Percentiles rank a stretch among this genome's conserved stretches.
Conservation (phyloP, 2,888 invertebrate genomes). For the Apamea epomidion region DNA sequence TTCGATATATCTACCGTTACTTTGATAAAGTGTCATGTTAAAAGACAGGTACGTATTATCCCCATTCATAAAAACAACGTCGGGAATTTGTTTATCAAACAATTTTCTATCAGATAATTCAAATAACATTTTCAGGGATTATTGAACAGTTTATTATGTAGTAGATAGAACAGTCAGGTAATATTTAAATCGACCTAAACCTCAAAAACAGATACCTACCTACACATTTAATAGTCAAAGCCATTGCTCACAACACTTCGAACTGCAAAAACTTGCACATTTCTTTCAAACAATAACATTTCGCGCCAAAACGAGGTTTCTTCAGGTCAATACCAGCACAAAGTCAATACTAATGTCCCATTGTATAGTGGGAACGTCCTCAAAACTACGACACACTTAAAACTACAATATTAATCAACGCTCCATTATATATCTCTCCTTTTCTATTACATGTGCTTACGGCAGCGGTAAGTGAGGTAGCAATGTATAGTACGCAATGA, state of each 20-base stretch:
- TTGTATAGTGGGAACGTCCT: slow-evolving; percentile 61
- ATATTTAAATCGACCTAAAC: background rate
- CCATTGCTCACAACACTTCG: background rate
- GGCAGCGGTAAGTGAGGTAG: slow-evolving; percentile 12
- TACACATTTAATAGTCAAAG: background rate
- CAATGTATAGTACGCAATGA: slow-evolving; percentile 44
- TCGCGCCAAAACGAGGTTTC: slow-evolving; percentile 52
- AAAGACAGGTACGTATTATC: background rate
- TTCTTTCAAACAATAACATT: slow-evolving; percentile 46
- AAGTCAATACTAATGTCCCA: slow-evolving; percentile 65
- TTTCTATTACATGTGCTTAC: slow-evolving; percentile 16
- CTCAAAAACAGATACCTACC: background rate
- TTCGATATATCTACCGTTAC: slow-evolving; percentile 1
- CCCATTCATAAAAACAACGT: background rate
- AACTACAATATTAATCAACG: slow-evolving; percentile 18
- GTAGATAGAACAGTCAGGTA: background rate
- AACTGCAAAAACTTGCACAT: slow-evolving; percentile 26
- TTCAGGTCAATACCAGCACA: slow-evolving; percentile 62
- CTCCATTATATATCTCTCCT: slow-evolving; percentile 41
- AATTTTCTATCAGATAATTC: background rate
- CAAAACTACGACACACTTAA: slow-evolving; percentile 41
- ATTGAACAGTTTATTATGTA: background rate
- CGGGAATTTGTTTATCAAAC: background rate
- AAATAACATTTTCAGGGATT: background rate
- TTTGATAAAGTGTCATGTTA: slow-evolving; percentile 6